A percentile compares a stretch with the other conserved stretches of the same genome.
Conservation (phyloP, 2,113 vertebrate genomes). For the Alligator sinensis region DNA sequence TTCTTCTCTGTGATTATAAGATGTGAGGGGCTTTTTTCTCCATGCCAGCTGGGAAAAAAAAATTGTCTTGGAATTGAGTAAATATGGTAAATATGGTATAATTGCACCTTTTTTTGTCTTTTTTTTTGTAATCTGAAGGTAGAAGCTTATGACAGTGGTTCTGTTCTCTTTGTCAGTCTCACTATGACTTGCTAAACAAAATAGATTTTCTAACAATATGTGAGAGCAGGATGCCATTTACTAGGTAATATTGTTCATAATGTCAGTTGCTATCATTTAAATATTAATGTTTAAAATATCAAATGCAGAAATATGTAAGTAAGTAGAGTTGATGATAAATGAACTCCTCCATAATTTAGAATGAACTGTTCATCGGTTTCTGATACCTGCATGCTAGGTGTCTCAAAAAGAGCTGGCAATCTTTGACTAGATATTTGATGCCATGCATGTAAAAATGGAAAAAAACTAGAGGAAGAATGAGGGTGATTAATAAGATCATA, state of each 20-base stretch:
- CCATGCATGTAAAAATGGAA: neutral
- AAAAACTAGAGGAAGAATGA: neutral
- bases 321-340: neutral
- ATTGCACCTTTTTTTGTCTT: neutral
- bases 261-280: neutral
- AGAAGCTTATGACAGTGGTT: neutral
- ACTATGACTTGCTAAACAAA: accelerated
- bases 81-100: neutral
- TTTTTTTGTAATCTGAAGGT: neutral
- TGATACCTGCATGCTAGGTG: no score
- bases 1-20: no score
- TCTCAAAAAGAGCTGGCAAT: no score
- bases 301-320: neutral
- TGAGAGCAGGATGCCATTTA: neutral
- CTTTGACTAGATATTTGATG: neutral
- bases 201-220: accelerated
- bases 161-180: neutral
- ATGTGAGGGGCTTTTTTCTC: no score
- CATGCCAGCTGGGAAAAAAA: no score
- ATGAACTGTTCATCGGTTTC: no score
- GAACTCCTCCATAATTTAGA: neutral
- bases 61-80: no score
- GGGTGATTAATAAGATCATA: accelerated
- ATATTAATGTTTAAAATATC: neutral
- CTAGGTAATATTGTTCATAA: accelerated